Evolutionary conservation across 2,113 vertebrate species (phyloP), one percentile per base, ranked within the genome.

Genomic region (Ophiodon elongatus): DNA sequence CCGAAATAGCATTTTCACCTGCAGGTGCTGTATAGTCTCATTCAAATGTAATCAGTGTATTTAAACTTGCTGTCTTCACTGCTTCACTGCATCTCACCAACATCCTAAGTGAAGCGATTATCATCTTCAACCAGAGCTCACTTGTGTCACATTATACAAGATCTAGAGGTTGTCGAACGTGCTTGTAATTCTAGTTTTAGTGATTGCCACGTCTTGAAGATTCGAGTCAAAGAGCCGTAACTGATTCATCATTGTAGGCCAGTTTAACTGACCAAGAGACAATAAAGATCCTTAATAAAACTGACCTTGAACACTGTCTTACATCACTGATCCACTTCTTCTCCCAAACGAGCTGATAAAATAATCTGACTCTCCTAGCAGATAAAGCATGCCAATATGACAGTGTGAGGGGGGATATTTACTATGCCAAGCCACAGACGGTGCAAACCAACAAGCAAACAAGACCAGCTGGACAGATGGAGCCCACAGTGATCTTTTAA

Each of bases 391-490:
- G 80, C 64, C 83, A 73, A 33, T 35, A 11, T 60, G 77, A 75
- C 23, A 72, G 68, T 17, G 19, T 62, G 77, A 64, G 79, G 70
- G 69, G 25, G 70, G 73, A 79, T 52, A 50, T 76, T 88, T 52
- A n/a, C 67, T 15, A 37, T 59, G 83, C 75, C 76, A 84, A 76
- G 83, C 39, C 59, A 54, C 77, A 88, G 84, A 84, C 64, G 57
- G 73, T 0, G 25, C 75, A 79, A 75, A 85, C 71, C 79, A 86
- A 86, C 62, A 79, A 77, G 88, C 89, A 87, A 84, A 87, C 85
- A 79, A 67, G 78, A 89, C 79, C 89, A 83, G 85, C 81, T 89
- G 87, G 88, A 88, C 91, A 93, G 85, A 91, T 83, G 83, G 86
- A 89, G 85, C 81, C 89, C 73, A 75, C 35, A 67, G 85, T 62